These are phyloP conservation scores for Hucho hucho DNA, from an alignment of 2,113 vertebrate species.

Conservation along the genomic window DNA sequence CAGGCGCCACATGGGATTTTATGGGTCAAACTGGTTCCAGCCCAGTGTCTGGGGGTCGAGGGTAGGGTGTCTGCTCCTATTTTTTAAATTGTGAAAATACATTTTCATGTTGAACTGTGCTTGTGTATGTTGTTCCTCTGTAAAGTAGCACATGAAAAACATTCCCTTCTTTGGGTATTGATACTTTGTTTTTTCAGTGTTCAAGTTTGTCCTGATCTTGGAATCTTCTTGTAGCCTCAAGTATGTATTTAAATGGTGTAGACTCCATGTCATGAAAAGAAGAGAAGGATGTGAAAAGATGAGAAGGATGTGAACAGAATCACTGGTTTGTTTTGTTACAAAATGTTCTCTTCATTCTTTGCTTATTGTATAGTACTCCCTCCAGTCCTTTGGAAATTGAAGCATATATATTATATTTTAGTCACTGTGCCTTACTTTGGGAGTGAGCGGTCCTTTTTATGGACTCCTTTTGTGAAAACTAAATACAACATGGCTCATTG, in stretches of 20 bases:
- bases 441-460: slow-evolving; percentile 30
- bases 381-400: slow-evolving; percentile 25
- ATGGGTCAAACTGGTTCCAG: slow-evolving; percentile 16
- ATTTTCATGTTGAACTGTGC: slow-evolving; percentile 70
- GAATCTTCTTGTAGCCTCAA: slow-evolving; percentile 53
- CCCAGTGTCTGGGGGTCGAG: slow-evolving; percentile 24
- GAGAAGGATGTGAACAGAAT: not conserved
- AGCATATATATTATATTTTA: slow-evolving; percentile 54
- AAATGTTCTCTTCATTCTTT: slow-evolving; percentile 11
- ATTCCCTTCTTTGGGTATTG: slow-evolving; percentile 31
- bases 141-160: slow-evolving; percentile 69
- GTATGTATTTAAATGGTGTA: slow-evolving; percentile 42
- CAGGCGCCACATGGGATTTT: slow-evolving; percentile 36
- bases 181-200: slow-evolving; percentile 49
- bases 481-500: slow-evolving; percentile 11
- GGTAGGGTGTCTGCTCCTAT: slow-evolving; percentile 52
- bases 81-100: slow-evolving; percentile 66
- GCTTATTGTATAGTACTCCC: slow-evolving; percentile 11
- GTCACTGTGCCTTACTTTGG: slow-evolving; percentile 76
- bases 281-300: not conserved
- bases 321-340: slow-evolving; percentile 27
- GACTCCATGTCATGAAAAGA: slow-evolving; percentile 27
- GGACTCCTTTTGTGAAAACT: slow-evolving; percentile 19
- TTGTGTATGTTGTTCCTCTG: slow-evolving; percentile 68
- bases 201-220: slow-evolving; percentile 45